Conservation (phyloP, 2,888 invertebrate genomes). For the Megamerina dolium region DNA sequence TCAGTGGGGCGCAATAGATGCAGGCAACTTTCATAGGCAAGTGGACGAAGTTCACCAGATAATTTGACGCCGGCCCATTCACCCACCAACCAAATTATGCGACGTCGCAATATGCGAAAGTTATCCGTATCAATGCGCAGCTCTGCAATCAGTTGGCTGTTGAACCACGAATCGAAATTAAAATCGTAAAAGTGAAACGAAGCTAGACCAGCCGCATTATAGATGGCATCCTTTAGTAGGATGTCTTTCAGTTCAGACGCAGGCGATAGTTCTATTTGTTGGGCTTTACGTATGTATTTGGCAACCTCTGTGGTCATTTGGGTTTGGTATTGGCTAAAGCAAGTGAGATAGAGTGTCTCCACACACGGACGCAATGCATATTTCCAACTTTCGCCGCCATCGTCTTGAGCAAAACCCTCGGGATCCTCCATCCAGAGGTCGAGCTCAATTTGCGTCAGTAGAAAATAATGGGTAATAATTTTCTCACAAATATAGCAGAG, state of each 20-base stretch:
- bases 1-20: conserved; percentile 68
- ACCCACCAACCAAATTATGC: conserved; percentile 74
- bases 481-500: conserved; percentile 77
- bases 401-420: conserved; percentile 83
- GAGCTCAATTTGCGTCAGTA: conserved; percentile 76
- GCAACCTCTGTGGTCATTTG: conserved; percentile 69
- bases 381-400: conserved; percentile 90
- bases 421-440: conserved; percentile 86
- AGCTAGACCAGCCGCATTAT: conserved; percentile 83
- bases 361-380: conserved; percentile 87
- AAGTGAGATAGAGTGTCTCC: conserved; percentile 75
- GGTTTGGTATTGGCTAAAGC: conserved; percentile 74
- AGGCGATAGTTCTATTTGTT: conserved; percentile 60
- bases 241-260: conserved; percentile 72
- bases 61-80: conserved; percentile 79
- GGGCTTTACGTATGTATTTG: conserved; percentile 64
- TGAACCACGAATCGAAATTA: conserved; percentile 91
- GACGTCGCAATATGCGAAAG: conserved; percentile 74
- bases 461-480: conserved; percentile 81
- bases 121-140: conserved; percentile 74
- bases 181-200: conserved; percentile 89
- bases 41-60: conserved; percentile 69
- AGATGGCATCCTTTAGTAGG: conserved; percentile 85
- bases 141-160: conserved; percentile 72
- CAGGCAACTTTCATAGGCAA: conserved; percentile 72